Base-by-base conservation (phyloP, 1,140 invertebrate genomes). In the Melanaphis sacchari region DNA sequence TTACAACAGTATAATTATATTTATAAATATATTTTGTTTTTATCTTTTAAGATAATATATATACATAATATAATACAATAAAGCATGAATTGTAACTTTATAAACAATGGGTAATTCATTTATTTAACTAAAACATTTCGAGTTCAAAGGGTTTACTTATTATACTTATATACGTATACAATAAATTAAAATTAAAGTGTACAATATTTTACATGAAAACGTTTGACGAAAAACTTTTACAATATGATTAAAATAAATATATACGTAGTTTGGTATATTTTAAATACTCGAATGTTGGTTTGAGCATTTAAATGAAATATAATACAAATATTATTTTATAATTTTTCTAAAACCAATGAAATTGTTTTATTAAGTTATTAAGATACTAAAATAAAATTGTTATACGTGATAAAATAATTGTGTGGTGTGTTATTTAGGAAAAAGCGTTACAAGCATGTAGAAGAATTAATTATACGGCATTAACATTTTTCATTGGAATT, bases 81-180 rank as follows among this genome's bases (percentile, higher is more conserved):
- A 87, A 87, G 46, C 18, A 31, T 43, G 31, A 76, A 76, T 76
- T 11, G 59, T n/a, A 87, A 87, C 84, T 87, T 87, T 87, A 21
- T 46, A 87, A 43, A 87, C 84, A 87, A 87, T 43, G 7, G 11
- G 24, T 46, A 87, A 87, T 87, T 87, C 84, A 41, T 87, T 87
- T 87, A 31, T 87, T 87, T 87, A 84, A 87, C 84, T 15, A 18
- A 87, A 43, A 87, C 31, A 87, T 87, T 87, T 87, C 31, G 59
- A 46, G 41, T 43, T 87, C 84, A 87, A 87, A 87, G 40, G 40
- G 41, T 46, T 87, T 87, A 18, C 31, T 66, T 66, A 31, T 43
- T 85, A 43, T 85, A 43, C 41, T 38, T 41, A 84, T 41, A 26
- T 84, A 40, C 26, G 22, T 41, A 40, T 11, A 40, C 38, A 40